Evolutionary conservation across 2,888 invertebrate species (phyloP), one percentile per base, ranked within the genome.

Genomic region (Bombyx huttoni): DNA sequence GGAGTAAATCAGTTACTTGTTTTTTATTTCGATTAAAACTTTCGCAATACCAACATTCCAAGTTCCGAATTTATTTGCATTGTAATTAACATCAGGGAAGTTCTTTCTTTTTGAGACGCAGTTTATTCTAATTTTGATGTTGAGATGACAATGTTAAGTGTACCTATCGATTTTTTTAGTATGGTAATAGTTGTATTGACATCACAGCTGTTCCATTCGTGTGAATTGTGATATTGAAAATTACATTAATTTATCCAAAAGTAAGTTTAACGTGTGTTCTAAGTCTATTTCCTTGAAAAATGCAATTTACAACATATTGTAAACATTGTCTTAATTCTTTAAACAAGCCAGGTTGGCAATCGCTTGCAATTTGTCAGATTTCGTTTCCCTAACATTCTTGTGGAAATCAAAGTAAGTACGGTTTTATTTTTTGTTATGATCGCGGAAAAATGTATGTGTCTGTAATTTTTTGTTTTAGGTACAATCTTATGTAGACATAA

Each of bases 141-240:
- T n/a, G 49, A n/a, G 49, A 40, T 49, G 40, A 13, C 47, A 46
- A 9, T 24, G 13, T 8, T 9, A 46, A 48, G 50, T 56, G 55
- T 14, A n/a, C n/a, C n/a, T n/a, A 54, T 53, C 53, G 49, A 14
- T 52, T 56, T 63, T 63, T 70, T 58, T 53, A 33, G 24, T 56
- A 59, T 78, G 75, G 79, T 69, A 79, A 78, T 64, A 67, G 67
- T 75, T 72, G 61, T 77, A 81, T 84, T 84, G 83, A 85, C 85
- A 85, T 84, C 85, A 86, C 87, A 86, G 86, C 87, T 87, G 87
- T 87, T 86, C 85, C 79, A 81, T 83, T 82, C 77, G 75, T 83
- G 80, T 83, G 78, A 75, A 78, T 68, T 73, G 71, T 71, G 63
- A 66, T 79, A 76, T 75, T 70, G 73, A 77, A 81, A 82, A 84